A percentile compares a stretch with the other conserved stretches of the same genome.
These are phyloP conservation scores for Nasonia vitripennis DNA, from an alignment of 1,140 invertebrate genomes.

Conservation along the genomic window DNA sequence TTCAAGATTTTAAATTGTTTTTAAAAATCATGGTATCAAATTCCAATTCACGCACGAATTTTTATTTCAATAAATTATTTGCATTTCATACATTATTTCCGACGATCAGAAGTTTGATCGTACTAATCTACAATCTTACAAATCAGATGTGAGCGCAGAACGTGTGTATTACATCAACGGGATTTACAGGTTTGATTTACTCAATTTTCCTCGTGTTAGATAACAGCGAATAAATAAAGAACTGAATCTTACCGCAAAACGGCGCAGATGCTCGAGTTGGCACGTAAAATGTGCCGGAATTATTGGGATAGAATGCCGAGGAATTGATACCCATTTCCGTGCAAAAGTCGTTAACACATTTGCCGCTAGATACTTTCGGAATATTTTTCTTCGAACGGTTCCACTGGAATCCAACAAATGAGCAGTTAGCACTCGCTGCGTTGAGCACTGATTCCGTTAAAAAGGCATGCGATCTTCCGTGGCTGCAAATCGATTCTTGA, in stretches of 20 bases:
- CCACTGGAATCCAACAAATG: constrained; percentile 75
- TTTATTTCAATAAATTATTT: too few species aligned
- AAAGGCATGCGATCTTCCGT: constrained; percentile 77
- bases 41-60: too few species aligned
- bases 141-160: too few species aligned
- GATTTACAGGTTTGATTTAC: too few species aligned
- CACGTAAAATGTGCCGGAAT: constrained; percentile 50
- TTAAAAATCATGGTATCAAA: too few species aligned
- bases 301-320: constrained; percentile 45
- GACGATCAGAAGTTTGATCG: too few species aligned
- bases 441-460: constrained; percentile 76
- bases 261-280: constrained; percentile 48
- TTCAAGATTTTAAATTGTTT: too few species aligned
- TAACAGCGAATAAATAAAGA: too few species aligned
- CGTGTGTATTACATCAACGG: too few species aligned
- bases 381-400: constrained; percentile 68
- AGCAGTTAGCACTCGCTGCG: constrained; percentile 70
- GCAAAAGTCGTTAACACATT: constrained; percentile 58
- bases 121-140: too few species aligned
- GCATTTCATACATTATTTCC: too few species aligned
- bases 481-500: constrained; percentile 76
- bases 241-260: constrained; percentile 48
- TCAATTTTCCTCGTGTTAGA: too few species aligned
- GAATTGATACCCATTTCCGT: constrained; percentile 59
- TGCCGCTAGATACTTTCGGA: constrained; percentile 51